Base-by-base conservation (phyloP, 1,140 invertebrate genomes). In the Tetragnatha versicolor region DNA sequence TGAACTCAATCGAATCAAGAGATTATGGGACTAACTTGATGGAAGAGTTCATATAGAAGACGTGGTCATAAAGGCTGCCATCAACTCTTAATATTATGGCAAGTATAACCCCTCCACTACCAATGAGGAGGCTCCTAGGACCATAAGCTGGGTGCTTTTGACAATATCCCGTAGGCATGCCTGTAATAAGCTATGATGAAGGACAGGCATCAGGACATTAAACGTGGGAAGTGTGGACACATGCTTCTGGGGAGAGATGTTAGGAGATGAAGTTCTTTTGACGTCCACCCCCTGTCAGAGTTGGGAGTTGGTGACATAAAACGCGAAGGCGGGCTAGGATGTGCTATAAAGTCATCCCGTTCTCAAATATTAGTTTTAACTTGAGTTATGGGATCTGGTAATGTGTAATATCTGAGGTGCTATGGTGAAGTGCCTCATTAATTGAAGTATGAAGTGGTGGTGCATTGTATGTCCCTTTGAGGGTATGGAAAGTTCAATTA, bases 51-150 rank as follows among this genome's bases (percentile, higher is more conserved):
- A 75, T 75, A 75, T 75, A 45, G 10, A 70, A 49, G 20, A 75
- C 58, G 55, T 75, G 72, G 25, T 33, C 72, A 75, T 75, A 75
- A 75, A 75, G 55, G 27, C 33, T 33, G 42, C 58, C 58, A 63
- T 75, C 72, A 75, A 47, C 72, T 60, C 39, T 63, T 61, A 75
- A 75, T 63, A 63, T 75, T 75, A 75, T 75, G 72, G 69, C 53
- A 25, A n/a, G 35, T 60, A 73, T 73, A 73, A 75, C 31, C 22
- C 31, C 39, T 9, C 39, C n/a, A 63, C 55, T 42, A 27, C 72
- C 72, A 63, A 75, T 75, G 25, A 27, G 7, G 20, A 42, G 45
- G 20, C 69, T 39, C 2, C 53, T 29, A 25, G 25, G 53, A 60
- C 33, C 69, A 60, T 73, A 60, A 73, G 33, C 45, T 73, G 20